Evolutionary conservation across 2,888 invertebrate genomes (phyloP).

Genomic region (Eugnorisma glareosa): DNA sequence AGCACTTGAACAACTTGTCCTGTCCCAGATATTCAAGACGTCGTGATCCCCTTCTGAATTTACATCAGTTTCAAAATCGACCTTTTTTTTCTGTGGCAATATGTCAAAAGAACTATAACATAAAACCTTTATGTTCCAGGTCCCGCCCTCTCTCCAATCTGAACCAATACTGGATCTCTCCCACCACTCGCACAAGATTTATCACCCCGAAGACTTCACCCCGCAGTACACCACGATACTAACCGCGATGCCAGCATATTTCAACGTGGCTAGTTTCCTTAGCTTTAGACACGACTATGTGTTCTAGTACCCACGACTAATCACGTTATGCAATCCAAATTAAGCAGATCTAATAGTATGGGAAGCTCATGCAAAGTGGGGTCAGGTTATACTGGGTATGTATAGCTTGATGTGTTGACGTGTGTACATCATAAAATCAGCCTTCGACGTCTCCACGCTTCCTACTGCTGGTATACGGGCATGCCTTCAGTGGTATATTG

Average conservation of each 20-base stretch:
- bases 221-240: constrained; percentile 73
- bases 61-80: no score
- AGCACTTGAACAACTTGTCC: no score
- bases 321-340: no score
- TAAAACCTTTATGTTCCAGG: constrained; percentile 66
- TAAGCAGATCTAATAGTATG: no score
- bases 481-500: not conserved
- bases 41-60: no score
- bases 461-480: not conserved
- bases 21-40: no score
- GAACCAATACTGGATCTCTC: constrained; percentile 74
- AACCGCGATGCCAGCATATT: constrained; percentile 77
- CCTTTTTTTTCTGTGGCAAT: no score
- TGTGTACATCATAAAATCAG: no score
- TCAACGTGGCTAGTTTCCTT: constrained; percentile 79
- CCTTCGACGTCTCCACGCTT: not conserved
- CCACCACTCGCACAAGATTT: constrained; percentile 79
- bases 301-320: constrained; percentile 34
- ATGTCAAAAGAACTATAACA: no score
- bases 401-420: no score
- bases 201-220: constrained; percentile 79
- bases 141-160: constrained; percentile 71
- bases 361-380: no score
- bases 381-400: no score
- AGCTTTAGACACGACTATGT: constrained; percentile 80